Evolutionary conservation across 2,113 vertebrate genomes (phyloP), one percentile per base, ranked within the genome.

Genomic region (Riparia riparia): DNA sequence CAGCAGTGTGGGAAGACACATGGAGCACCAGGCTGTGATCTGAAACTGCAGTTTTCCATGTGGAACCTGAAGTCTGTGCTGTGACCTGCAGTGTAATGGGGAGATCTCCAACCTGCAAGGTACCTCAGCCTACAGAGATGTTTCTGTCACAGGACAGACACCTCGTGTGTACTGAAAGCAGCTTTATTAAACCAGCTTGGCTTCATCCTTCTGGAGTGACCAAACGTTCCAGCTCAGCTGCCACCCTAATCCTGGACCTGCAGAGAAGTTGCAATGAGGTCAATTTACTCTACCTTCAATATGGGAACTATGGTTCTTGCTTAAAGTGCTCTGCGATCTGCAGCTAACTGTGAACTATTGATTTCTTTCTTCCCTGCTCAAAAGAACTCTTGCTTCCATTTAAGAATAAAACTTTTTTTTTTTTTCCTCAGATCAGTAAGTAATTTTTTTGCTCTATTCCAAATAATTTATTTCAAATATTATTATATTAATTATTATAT

Each of bases 151-250:
- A 51, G 28, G 22, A 29, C 7, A 57, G 41, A 32, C 32, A 44
- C 44, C 57, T 51, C 0, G 0, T 14, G 34, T 12, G 34, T 9
- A 28, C 74, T 80, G 45, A 42, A 37, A 65, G 37, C 19, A 88
- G 37, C 34, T 86, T 49, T 4, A 8, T 4, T 58, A 24, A 19
- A 4, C 15, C 74, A 90, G 26, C 14, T 45, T 47, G 37, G 66
- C 41, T 29, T 72, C 49, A 5, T 10, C 44, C 25, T 63, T 42
- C 54, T 45, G 41, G 10, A 19, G 47, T 81, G 10, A 49, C 25
- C 37, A 86, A 65, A 57, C 1, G 4, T 86, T 51, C 58, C 44
- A 66, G 32, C 24, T 87, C 24, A 85, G 17, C 37, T 78, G 50
- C 70, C 44, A 82, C 22, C 53, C 42, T 68, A 11, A 12, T 12